A percentile compares a stretch with the other conserved stretches of the same genome.
Evolutionary conservation across 2,888 invertebrate species (phyloP).

Genomic region (Strigamia maritima): DNA sequence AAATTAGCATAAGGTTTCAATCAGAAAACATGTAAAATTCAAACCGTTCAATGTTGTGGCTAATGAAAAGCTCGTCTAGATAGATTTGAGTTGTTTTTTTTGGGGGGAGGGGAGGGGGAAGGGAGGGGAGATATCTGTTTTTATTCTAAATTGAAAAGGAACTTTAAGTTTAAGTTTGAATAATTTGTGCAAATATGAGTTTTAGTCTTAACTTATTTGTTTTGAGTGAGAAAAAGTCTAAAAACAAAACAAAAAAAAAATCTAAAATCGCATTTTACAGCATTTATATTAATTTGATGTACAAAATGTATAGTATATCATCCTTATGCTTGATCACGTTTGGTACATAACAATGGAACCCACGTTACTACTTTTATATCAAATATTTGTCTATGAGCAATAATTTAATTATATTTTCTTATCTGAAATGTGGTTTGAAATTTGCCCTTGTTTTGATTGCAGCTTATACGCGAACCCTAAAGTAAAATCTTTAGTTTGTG

Average conservation of each 20-base stretch:
- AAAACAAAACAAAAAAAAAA: no score
- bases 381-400: no score
- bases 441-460: not conserved
- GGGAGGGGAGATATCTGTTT: not conserved
- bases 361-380: no score
- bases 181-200: not conserved
- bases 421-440: not conserved
- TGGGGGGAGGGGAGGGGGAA: not conserved
- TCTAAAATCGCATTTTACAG: no score
- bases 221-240: no score
- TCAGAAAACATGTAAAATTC: not conserved
- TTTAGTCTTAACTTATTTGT: no score
- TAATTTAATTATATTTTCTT: not conserved
- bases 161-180: not conserved
- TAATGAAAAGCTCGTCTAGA: not conserved
- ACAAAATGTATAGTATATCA: no score
- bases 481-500: not conserved
- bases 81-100: not conserved
- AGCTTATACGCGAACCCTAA: not conserved
- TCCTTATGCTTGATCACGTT: no score
- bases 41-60: not conserved
- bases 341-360: no score
- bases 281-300: no score
- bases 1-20: not conserved
- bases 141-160: not conserved